Conservation (phyloP, 1,140 invertebrate species). For the Sipha flava region DNA sequence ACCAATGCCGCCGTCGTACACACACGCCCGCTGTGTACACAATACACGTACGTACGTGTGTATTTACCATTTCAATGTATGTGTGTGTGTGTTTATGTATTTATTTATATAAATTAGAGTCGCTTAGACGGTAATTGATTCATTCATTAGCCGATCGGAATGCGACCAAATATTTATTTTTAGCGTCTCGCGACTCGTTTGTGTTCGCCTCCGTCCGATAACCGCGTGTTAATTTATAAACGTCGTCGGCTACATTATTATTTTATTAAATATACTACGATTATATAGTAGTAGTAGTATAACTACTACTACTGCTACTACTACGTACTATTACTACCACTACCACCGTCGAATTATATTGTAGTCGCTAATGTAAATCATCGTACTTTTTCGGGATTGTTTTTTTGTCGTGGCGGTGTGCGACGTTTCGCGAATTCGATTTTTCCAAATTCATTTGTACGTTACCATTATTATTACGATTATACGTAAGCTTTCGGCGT, state of each 20-base stretch:
- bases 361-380: too few species aligned
- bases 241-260: neutral
- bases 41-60: neutral
- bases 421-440: neutral
- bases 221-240: neutral
- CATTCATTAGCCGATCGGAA: conserved; percentile 24
- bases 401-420: too few species aligned
- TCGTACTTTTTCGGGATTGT: too few species aligned
- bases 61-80: too few species aligned
- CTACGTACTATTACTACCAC: neutral
- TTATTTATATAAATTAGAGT: neutral
- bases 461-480: neutral
- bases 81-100: neutral
- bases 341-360: too few species aligned
- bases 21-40: too few species aligned
- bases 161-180: conserved; percentile 23
- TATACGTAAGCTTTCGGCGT: too few species aligned
- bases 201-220: neutral
- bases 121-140: conserved; percentile 1
- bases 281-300: too few species aligned
- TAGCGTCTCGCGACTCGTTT: neutral
- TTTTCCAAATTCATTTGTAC: neutral
- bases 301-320: too few species aligned
- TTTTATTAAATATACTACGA: too few species aligned
- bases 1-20: neutral